Evolutionary conservation across 2,888 invertebrate species (phyloP), one percentile per base, ranked within the genome.

Genomic region (Ferrisia virgata): DNA sequence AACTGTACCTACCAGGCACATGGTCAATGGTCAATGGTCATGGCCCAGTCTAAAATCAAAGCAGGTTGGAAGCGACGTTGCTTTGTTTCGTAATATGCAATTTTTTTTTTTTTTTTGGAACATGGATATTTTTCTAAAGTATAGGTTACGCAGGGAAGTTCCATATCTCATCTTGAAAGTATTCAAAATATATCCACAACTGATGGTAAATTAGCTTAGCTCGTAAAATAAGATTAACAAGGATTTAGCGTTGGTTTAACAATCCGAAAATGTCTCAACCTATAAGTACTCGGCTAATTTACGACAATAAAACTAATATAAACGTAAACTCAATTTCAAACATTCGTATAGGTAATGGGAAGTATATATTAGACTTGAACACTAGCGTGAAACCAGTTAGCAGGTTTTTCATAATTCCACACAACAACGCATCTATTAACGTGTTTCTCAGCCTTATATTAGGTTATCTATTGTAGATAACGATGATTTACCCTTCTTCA

Each of bases 181-280:
- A 72, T 72, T 64, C n/a, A 72, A 72, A 72, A 72, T 33, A 72
- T 15, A 72, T n/a, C 2, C 11, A n/a, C 33, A n/a, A 11, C 33
- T 64, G 33, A 15, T 72, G n/a, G 72, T 72, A 72, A 72, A 72
- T 72, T 72, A 72, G 18, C 33, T 11, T 2, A 72, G 28, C 72
- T 72, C 72, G 72, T 72, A 72, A 72, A 72, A 72, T 72, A 72
- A 72, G 72, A 72, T 72, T 72, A 72, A 72, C 72, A 33, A 33
- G 36, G 33, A 15, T 72, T 64, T 36, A 72, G 33, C 72, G 72
- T 72, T 47, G 72, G 72, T 72, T 72, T 31, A 72, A 72, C 72
- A 72, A 72, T 72, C 33, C 33, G 33, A 33, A 72, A 72, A 72
- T 25, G 15, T 72, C 33, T 36, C 33, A 33, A 72, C 72, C n/a